These are phyloP conservation scores for Leptoteleia sp. DNA, from an alignment of 1,140 invertebrate genomes.

Conservation along the genomic window DNA sequence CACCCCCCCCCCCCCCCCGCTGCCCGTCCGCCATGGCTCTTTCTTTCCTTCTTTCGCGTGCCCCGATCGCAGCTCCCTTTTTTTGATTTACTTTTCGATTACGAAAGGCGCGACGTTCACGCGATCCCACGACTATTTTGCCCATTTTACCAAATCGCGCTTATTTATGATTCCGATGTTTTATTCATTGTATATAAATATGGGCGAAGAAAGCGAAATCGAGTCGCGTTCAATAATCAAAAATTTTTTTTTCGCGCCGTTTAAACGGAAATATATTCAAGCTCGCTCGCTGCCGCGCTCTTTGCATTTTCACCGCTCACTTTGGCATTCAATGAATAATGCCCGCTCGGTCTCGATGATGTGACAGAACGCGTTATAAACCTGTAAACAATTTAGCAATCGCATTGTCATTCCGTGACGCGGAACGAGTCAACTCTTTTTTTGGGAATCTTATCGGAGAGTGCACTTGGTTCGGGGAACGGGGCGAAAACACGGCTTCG, in stretches of 20 bases:
- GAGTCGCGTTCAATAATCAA: conserved; percentile 2
- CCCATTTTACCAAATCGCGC: conserved; percentile 18
- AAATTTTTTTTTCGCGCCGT: background rate
- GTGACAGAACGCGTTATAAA: too few species aligned
- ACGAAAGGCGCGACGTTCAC: conserved; percentile 7
- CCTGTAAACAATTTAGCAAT: too few species aligned
- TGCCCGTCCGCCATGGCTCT: conserved; percentile 2
- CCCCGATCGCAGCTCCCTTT: conserved; percentile 28
- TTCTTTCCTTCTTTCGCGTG: conserved; percentile 4
- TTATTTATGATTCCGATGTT: conserved; percentile 42
- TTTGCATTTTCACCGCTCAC: too few species aligned
- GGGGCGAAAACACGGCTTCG: too few species aligned
- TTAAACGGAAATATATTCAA: conserved; percentile 4
- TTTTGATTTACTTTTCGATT: conserved; percentile 50
- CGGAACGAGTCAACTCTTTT: too few species aligned
- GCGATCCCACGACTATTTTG: conserved; percentile 42
- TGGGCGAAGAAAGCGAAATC: conserved; percentile 6
- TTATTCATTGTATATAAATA: conserved; percentile 51
- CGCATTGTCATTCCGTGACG: too few species aligned
- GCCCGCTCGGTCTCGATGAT: too few species aligned
- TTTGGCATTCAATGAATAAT: too few species aligned
- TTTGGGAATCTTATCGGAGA: too few species aligned
- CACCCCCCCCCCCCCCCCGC: too few species aligned
- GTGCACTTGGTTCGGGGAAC: too few species aligned
- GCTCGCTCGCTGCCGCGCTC: background rate